These are phyloP conservation scores for Ceyx melanurus DNA, from an alignment of 2,113 vertebrate species.

Conservation along the genomic window DNA sequence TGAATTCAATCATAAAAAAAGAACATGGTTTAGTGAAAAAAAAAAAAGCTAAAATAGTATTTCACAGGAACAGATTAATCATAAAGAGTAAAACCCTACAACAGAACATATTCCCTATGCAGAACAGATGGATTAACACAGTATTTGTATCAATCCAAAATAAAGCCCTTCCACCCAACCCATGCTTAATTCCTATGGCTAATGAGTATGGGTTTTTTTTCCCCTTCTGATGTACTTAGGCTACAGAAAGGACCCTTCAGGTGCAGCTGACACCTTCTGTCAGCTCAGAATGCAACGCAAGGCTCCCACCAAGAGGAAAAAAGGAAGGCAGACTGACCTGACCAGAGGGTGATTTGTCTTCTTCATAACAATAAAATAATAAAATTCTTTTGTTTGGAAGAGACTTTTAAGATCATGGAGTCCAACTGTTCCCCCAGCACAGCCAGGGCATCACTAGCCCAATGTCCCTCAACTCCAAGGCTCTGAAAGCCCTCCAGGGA, in stretches of 20 bases:
- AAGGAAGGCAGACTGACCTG: not conserved
- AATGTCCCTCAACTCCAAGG: not conserved
- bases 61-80: not conserved
- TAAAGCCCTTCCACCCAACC: not conserved
- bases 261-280: not conserved
- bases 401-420: not conserved
- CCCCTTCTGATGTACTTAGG: not conserved
- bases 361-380: not conserved
- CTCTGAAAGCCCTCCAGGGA: not conserved
- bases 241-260: not conserved
- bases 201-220: not conserved
- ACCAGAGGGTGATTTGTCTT: not conserved
- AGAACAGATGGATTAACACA: not conserved
- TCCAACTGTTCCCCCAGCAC: not conserved
- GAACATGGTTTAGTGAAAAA: not conserved
- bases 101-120: too few species aligned
- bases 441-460: not conserved
- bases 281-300: not conserved
- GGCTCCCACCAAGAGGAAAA: not conserved
- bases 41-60: not conserved
- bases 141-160: not conserved
- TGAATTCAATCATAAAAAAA: not conserved
- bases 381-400: not conserved
- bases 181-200: not conserved
- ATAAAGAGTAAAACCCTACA: too few species aligned